phyloP scores from a whole-genome alignment of 2,888 invertebrate genomes.

The Capitulum mitella region DNA sequence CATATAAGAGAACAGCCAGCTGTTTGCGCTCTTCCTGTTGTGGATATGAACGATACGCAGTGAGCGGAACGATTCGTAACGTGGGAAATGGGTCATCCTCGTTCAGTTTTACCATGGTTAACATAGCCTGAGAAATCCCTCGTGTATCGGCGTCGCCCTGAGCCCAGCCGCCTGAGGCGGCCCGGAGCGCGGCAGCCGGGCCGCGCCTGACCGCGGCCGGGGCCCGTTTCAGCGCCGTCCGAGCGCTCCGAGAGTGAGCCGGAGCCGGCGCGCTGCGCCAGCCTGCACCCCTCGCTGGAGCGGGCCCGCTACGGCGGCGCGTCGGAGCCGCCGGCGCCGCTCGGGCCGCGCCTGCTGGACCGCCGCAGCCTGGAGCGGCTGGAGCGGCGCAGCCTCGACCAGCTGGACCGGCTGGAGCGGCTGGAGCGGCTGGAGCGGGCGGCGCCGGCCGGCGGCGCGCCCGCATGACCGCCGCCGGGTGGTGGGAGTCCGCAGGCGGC shows the following conservation, averaged over 20 bases:
- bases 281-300: conserved; percentile 8
- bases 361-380: conserved; percentile 1
- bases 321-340: not conserved
- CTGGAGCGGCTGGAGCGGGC: not conserved
- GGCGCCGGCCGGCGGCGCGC: not conserved
- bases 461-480: not conserved
- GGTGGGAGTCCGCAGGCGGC: not conserved
- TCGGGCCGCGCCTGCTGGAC: not conserved
- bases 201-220: too few relatives aligned
- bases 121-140: too few relatives aligned
- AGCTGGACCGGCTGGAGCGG: conserved; percentile 9
- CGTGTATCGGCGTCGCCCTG: too few relatives aligned
- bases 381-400: conserved; percentile 13
- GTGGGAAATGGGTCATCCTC: too few relatives aligned
- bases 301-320: not conserved
- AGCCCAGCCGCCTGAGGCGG: too few relatives aligned
- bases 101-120: too few relatives aligned
- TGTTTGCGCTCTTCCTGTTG: too few relatives aligned
- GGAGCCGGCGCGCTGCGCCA: not conserved
- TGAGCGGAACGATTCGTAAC: too few relatives aligned
- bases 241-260: conserved; percentile 12
- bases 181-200: too few relatives aligned
- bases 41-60: too few relatives aligned
- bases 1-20: too few relatives aligned
- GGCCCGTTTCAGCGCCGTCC: not conserved